Percentiles rank a stretch among this genome's conserved stretches.
Evolutionary conservation across 1,140 invertebrate genomes (phyloP).

Genomic region (Meloidogyne exigua): DNA sequence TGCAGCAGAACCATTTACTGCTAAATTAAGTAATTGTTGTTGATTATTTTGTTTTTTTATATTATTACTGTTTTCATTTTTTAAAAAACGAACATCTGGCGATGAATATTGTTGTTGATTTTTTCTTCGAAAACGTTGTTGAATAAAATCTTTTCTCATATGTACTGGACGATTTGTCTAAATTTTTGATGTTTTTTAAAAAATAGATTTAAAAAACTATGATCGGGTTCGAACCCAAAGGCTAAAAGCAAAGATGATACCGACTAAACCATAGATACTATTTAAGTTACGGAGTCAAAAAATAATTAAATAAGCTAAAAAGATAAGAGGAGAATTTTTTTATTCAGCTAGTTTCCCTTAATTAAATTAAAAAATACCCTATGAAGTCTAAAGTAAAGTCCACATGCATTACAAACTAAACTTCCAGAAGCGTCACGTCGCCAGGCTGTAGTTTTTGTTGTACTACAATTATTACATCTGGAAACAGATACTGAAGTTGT

Average conservation of each 20-base stretch:
- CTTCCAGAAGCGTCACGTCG: slow-evolving; percentile 48
- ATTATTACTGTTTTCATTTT: not conserved
- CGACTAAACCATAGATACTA: no score
- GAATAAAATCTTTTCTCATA: slow-evolving; percentile 60
- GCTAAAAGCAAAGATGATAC: not conserved
- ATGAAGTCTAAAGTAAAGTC: slow-evolving; percentile 59
- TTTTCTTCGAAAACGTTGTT: slow-evolving; percentile 57
- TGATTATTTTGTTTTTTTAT: not conserved
- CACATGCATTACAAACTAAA: slow-evolving; percentile 62
- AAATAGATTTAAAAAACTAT: not conserved
- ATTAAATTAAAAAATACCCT: slow-evolving; percentile 42
- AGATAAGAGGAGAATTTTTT: no score
- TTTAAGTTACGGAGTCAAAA: no score
- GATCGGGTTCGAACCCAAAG: no score
- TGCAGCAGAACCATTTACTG: slow-evolving; percentile 7
- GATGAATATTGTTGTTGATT: slow-evolving; percentile 27
- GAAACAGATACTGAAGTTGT: slow-evolving; percentile 26
- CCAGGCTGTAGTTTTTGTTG: slow-evolving; percentile 63
- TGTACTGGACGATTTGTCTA: slow-evolving; percentile 61
- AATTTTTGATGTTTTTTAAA: not conserved
- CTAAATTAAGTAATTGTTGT: slow-evolving; percentile 2
- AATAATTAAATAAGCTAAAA: no score
- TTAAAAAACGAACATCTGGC: not conserved
- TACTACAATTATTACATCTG: slow-evolving; percentile 56
- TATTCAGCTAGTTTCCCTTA: no score